phyloP scores from a whole-genome alignment of 1,140 invertebrate genomes.

The fruit fly (Drosophila melanogaster) region DNA sequence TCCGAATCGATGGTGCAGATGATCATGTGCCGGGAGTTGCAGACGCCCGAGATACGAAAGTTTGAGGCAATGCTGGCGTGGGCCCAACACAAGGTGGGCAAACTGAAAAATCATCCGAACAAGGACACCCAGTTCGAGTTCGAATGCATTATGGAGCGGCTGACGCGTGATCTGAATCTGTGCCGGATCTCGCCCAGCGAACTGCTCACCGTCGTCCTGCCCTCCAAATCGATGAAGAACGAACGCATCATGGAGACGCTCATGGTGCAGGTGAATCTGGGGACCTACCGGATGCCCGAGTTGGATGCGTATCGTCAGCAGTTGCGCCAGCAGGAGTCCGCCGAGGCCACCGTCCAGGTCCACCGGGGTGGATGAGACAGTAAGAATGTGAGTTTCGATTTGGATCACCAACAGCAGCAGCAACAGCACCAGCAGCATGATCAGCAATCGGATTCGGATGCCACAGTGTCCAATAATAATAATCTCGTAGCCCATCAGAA shows the following conservation, averaged over 20 bases:
- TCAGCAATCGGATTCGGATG: conserved; percentile 20
- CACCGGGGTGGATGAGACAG: conserved; percentile 84
- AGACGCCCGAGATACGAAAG: conserved; percentile 95
- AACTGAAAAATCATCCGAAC: conserved; percentile 89
- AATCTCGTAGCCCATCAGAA: conserved; percentile 4
- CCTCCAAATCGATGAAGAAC: conserved; percentile 96
- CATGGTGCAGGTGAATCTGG: conserved; percentile 96
- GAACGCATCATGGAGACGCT: conserved; percentile 96
- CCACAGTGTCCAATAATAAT: conserved; percentile 1
- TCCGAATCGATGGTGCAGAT: conserved; percentile 98
- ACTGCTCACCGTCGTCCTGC: conserved; percentile 95
- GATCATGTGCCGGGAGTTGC: conserved; percentile 95
- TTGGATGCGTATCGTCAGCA: conserved; percentile 94
- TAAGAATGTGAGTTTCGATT: conserved; percentile 85
- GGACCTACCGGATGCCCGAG: conserved; percentile 96
- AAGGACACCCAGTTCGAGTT: conserved; percentile 94
- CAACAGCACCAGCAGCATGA: conserved; percentile 16
- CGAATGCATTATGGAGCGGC: conserved; percentile 95
- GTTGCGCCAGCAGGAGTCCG: conserved; percentile 94
- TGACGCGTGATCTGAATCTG: conserved; percentile 94
- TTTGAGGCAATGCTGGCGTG: conserved; percentile 97
- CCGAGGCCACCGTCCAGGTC: conserved; percentile 87
- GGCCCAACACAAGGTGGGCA: conserved; percentile 92
- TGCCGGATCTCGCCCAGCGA: conserved; percentile 96
- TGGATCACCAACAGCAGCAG: conserved; percentile 60